Evolutionary conservation across 1,140 invertebrate genomes (phyloP).

Genomic region (Zophobas atratus): DNA sequence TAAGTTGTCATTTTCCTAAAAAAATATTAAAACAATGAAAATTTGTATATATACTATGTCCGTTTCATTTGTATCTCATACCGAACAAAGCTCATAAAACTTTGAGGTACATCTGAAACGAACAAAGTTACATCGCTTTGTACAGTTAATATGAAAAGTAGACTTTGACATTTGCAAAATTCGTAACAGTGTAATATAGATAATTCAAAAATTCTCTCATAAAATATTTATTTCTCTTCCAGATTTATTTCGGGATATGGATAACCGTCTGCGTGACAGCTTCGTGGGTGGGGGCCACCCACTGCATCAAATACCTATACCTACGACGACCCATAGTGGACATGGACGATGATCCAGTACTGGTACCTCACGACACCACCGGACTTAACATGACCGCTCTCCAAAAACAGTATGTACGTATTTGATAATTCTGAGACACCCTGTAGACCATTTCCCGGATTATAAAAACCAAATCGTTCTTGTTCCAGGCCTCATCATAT

Average conservation of each 20-base stretch:
- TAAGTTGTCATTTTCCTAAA: too few species aligned
- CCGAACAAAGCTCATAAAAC: too few species aligned
- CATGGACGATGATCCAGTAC: constrained; percentile 67
- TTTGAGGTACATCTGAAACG: too few species aligned
- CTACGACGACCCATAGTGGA: constrained; percentile 69
- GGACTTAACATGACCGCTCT: constrained; percentile 67
- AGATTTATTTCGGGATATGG: constrained; percentile 91
- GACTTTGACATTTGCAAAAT: too few species aligned
- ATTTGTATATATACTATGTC: background rate
- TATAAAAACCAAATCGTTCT: constrained; percentile 23
- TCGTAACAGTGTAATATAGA: too few species aligned
- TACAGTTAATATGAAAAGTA: too few species aligned
- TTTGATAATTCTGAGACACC: background rate
- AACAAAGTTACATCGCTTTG: too few species aligned
- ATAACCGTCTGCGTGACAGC: constrained; percentile 87
- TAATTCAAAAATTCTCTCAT: too few species aligned
- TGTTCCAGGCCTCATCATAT: constrained; percentile 76
- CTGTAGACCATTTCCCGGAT: too few species aligned
- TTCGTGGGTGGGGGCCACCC: constrained; percentile 91
- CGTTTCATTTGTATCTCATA: too few species aligned
- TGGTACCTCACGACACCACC: constrained; percentile 66
- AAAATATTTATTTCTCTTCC: constrained; percentile 65
- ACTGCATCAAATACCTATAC: constrained; percentile 91
- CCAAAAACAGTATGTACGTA: constrained; percentile 69
- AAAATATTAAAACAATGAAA: background rate